Evolutionary conservation across 1,140 invertebrate species (phyloP), one percentile per base, ranked within the genome.

Genomic region (Campodea augens): DNA sequence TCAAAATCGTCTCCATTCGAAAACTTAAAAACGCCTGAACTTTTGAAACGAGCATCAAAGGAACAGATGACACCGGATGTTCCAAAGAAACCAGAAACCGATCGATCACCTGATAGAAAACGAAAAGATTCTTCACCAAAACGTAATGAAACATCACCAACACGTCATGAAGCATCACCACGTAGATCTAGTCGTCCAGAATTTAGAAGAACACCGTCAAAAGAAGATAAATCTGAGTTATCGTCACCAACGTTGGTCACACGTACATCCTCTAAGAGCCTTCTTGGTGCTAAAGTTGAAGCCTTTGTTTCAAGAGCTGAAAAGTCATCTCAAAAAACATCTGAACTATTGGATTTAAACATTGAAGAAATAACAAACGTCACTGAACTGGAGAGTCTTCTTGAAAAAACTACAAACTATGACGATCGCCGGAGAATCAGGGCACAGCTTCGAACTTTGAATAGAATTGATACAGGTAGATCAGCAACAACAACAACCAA

Each of bases 341-440:
- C n/a, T n/a, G n/a, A n/a, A n/a, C n/a, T n/a, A 22, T 5, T 25
- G 36, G 13, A 44, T 43, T 21, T 60, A 19, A 64, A 73, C 45
- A 73, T 81, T 45, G 78, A 81, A 56, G 71, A 77, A 47, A 78
- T 81, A 46, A 75, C 71, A 48, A 76, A 80, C 51, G 53, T 81
- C 44, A 64, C 69, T 53, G 57, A 76, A 45, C 61, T 82, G 38
- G 78, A 81, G 60, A 64, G 69, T 63, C n/a, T n/a, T n/a, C n/a
- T n/a, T 56, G 75, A 81, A 59, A 77, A 74, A 54, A 73, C 79
- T 24, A 70, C 70, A 21, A 72, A 71, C 44, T 83, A 83, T 55
- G 79, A 83, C 51, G 66, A 80, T 53, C 62, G 80, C 46, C 68
- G 77, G 41, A 68, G 76, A 45, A 80, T 84, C 43, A 67, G 81